Evolutionary conservation across 2,888 invertebrate species (phyloP), one percentile per base, ranked within the genome.

Genomic region (Julus scanicus): DNA sequence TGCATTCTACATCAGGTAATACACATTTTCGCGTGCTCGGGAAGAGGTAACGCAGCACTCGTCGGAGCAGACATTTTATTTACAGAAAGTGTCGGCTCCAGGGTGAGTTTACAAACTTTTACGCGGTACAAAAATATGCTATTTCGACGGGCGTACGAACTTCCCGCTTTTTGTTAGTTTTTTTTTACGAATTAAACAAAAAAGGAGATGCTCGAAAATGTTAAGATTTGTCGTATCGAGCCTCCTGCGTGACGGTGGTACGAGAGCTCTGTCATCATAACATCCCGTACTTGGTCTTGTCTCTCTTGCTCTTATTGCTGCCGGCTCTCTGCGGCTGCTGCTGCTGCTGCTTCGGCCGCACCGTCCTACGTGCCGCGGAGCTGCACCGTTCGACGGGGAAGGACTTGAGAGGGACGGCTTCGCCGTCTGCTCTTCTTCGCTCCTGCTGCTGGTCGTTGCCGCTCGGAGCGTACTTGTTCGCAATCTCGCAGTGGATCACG

Each of bases 101-200:
- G 3, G 29, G 11, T 71, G 9, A 6, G 20, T 17, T 71, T 71
- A 71, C 71, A 71, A 71, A 71, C 8, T 71, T 29, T n/a, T 9
- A 71, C 71, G 71, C 29, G 71, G 71, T 71, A 71, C 29, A 71
- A 71, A 71, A 71, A 71, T 71, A 71, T 71, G 20, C 71, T 71
- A 71, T 71, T 4, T 71, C 1, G 29, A 9, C 3, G 53, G 2
- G 53, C 53, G 53, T 15, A 9, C 29, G 29, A 48, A 48, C 48
- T 20, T 1, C n/a, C n/a, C n/a, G n/a, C n/a, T n/a, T 29, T 20
- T 71, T 8, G 29, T 71, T 71, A 71, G 71, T 71, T 9, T 17
- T 2, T 29, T 17, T 15, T 17, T n/a, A n/a, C n/a, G n/a, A n/a
- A 53, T 71, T 29, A 71, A 53, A 53, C 11, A 53, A 53, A 53